Percentiles rank a stretch among this genome's conserved stretches.
Conservation (phyloP, 1,140 invertebrate genomes). For the Lepidurus apus region DNA sequence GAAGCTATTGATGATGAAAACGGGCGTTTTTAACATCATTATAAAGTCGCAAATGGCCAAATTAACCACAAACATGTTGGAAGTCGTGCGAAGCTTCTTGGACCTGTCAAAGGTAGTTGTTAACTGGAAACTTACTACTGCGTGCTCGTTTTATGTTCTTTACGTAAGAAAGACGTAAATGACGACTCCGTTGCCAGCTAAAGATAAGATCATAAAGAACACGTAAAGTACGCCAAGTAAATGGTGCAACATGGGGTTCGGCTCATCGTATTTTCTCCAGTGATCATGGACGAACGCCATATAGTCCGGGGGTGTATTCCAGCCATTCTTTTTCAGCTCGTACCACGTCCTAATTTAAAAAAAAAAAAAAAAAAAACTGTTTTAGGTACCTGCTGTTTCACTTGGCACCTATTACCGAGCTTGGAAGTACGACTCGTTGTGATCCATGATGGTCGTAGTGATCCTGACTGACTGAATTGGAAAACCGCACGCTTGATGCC, state of each 20-base stretch:
- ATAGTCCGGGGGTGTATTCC: conserved; percentile 39
- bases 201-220: conserved; percentile 45
- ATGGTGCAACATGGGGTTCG: conserved; percentile 45
- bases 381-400: neutral
- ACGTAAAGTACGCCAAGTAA: conserved; percentile 47
- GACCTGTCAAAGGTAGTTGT: conserved; percentile 39
- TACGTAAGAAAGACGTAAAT: conserved; percentile 46
- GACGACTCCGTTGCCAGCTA: conserved; percentile 48
- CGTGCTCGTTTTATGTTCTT: neutral
- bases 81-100: conserved; percentile 45
- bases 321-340: conserved; percentile 37
- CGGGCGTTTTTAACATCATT: conserved; percentile 40
- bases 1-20: conserved; percentile 41
- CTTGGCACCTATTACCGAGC: neutral
- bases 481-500: neutral
- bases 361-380: neutral
- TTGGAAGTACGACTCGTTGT: neutral
- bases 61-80: conserved; percentile 48
- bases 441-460: neutral
- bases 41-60: conserved; percentile 46
- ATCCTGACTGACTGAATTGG: neutral
- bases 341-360: conserved; percentile 33
- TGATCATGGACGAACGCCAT: conserved; percentile 39
- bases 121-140: conserved; percentile 15
- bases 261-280: conserved; percentile 42